A percentile compares a stretch with the other conserved stretches of the same genome.
Conservation (phyloP, 2,113 vertebrate genomes). For the Anguilla japonica region DNA sequence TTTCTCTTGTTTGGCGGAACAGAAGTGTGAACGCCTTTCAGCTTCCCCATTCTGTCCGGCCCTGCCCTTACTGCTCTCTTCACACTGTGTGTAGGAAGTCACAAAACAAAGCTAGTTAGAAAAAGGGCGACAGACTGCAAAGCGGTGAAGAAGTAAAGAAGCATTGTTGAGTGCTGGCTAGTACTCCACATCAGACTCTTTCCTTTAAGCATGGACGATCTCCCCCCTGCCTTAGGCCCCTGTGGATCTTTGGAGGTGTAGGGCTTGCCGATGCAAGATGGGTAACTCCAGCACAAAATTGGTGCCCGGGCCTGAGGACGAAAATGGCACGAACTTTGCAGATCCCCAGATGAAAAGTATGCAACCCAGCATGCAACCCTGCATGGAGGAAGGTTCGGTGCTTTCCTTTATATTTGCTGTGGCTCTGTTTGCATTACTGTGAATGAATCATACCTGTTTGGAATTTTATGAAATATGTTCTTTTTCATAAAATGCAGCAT, state of each 20-base stretch:
- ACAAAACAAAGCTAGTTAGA: not conserved
- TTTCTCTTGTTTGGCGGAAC: conserved; percentile 35
- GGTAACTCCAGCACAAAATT: not conserved
- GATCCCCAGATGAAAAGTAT: not conserved
- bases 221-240: not conserved
- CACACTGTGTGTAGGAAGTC: conserved; percentile 5
- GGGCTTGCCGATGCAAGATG: not conserved
- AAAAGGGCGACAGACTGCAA: not conserved
- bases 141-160: not conserved
- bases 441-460: not conserved
- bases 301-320: not conserved
- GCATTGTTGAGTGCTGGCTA: not conserved
- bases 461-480: too few relatives aligned
- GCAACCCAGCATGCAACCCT: not conserved
- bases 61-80: not conserved
- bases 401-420: not conserved
- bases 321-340: not conserved
- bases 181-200: not conserved
- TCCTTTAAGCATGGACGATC: not conserved
- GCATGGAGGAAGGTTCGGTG: not conserved
- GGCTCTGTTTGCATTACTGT: not conserved
- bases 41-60: conserved; percentile 41
- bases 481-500: too few relatives aligned
- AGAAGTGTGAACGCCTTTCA: conserved; percentile 43
- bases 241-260: not conserved